phyloP scores from a whole-genome alignment of 2,797 vertebrate genomes.

The Florisuga fusca region DNA sequence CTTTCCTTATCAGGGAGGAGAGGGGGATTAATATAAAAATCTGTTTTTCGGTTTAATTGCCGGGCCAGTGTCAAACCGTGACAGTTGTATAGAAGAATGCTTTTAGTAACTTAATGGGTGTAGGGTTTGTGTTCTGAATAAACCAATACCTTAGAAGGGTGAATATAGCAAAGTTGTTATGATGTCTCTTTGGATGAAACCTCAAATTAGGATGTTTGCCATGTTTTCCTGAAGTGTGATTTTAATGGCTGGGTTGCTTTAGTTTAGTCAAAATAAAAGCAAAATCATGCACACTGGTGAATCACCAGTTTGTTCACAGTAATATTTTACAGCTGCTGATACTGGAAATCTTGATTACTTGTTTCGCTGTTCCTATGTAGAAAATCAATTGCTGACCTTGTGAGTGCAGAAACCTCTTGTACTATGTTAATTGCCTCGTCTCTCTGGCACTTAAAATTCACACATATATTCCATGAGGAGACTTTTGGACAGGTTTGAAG shows the following conservation, averaged over 20 bases:
- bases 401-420: not conserved
- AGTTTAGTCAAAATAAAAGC: not conserved
- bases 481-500: not conserved
- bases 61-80: too few species aligned
- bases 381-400: not conserved
- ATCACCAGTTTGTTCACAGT: not conserved
- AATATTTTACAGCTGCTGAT: not conserved
- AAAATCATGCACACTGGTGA: not conserved
- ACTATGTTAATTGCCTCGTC: not conserved
- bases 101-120: not conserved
- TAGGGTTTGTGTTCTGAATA: not conserved
- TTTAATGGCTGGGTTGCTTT: not conserved
- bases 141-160: not conserved
- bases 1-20: too few species aligned
- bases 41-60: too few species aligned
- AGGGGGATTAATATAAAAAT: too few species aligned
- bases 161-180: not conserved
- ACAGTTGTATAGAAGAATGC: not conserved
- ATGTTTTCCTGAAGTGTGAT: not conserved
- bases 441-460: not conserved
- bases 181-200: not conserved
- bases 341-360: not conserved
- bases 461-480: not conserved
- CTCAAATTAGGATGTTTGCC: not conserved
- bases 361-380: not conserved